Base-by-base conservation (phyloP, 1,140 invertebrate species). In the Antheraea pernyi region DNA sequence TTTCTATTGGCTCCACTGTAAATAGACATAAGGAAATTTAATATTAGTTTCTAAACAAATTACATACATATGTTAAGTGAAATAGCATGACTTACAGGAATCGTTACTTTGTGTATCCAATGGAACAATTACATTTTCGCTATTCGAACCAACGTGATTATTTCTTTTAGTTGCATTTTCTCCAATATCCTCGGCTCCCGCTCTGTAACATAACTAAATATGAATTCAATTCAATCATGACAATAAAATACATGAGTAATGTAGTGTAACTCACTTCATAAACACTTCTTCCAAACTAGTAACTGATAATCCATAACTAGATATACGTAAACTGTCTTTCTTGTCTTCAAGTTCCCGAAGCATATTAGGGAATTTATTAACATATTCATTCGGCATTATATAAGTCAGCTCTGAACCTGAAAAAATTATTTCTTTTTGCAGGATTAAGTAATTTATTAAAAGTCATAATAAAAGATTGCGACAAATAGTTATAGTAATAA, bases 221-320 rank as follows among this genome's bases (percentile, higher is more conserved):
- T 61, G 6, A 22, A 13, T 61, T 30, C 10, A 61, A 61, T 18
- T 10, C 19, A 65, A 22, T 58, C 19, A 19, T 22, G 8, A 39
- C 13, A 65, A 13, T 10, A 42, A 42, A 37, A n/a, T 65, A 68
- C 46, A 42, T 62, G 66, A 63, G 63, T 66, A 59, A 53, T 30
- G 16, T 65, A 53, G 37, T 19, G 46, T 22, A 19, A 88, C 92
- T 90, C 93, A 97, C 96, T 95, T 97, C 80, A 98, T 93, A 88
- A 98, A 98, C 6, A 98, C 97, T 94, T 98, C 97, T 91, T 98
- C 97, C 79, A 98, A 94, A 22, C 97, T 98, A 13, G 97, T 97
- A 4, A 97, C 93, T 0, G 97, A 97, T 10, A 98, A 90, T 13
- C 94, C 94, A 81, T 93, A 94, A 78, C 93, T 93, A 72, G 90